phyloP scores from a whole-genome alignment of 2,888 invertebrate genomes.

The Papilio protenor region DNA sequence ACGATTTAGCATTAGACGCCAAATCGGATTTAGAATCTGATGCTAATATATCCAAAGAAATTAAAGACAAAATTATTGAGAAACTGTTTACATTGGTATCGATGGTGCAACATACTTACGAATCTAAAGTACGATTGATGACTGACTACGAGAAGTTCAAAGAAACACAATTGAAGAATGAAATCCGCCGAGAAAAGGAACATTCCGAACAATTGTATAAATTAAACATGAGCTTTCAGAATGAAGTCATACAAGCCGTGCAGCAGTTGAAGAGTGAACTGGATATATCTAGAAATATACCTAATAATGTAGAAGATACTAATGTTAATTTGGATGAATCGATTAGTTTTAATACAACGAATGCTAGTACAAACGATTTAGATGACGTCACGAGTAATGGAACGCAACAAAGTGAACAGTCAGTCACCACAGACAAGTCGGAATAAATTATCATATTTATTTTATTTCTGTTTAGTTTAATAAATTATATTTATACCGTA shows the following conservation, averaged over 20 bases:
- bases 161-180: constrained; percentile 74
- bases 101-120: constrained; percentile 79
- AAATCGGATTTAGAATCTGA: constrained; percentile 80
- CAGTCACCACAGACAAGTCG: constrained; percentile 27
- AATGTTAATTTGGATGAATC: constrained; percentile 58
- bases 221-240: constrained; percentile 78
- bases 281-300: constrained; percentile 69
- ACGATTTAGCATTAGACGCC: constrained; percentile 76
- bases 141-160: constrained; percentile 77
- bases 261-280: constrained; percentile 76
- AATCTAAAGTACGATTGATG: constrained; percentile 78
- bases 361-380: constrained; percentile 10
- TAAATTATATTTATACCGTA: constrained; percentile 27
- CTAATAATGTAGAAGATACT: constrained; percentile 59
- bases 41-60: constrained; percentile 70
- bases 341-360: constrained; percentile 63
- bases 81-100: constrained; percentile 75
- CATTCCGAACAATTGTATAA: constrained; percentile 79
- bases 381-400: constrained; percentile 15
- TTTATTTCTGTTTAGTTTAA: constrained; percentile 25
- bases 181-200: constrained; percentile 73
- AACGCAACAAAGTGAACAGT: constrained; percentile 8
- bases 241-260: constrained; percentile 76
- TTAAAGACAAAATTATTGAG: constrained; percentile 77
- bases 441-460: constrained; percentile 41